A percentile compares a stretch with the other conserved stretches of the same genome.
Conservation (phyloP, 2,797 vertebrate genomes). For the Tokudaia muenninki region DNA sequence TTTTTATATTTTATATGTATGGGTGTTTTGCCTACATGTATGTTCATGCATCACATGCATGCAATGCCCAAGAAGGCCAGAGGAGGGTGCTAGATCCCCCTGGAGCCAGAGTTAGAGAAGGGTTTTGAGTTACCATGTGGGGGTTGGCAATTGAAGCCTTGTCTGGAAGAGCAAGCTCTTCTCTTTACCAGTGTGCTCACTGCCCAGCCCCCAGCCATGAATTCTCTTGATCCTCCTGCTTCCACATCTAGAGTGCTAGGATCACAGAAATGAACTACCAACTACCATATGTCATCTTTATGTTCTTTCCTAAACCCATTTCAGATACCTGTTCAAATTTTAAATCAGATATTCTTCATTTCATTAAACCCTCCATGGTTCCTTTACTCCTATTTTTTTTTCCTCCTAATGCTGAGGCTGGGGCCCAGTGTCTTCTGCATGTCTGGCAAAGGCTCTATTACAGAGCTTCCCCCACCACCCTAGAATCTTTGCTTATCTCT, state of each 20-base stretch:
- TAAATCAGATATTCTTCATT: not conserved
- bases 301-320: not conserved
- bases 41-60: not conserved
- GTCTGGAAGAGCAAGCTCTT: not conserved
- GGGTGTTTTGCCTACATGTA: not conserved
- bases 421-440: not conserved
- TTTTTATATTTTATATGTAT: not conserved
- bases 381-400: not conserved
- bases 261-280: too few relatives aligned
- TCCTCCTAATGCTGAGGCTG: not conserved
- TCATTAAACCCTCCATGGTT: not conserved
- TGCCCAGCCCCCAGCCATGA: not conserved
- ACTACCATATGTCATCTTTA: not conserved
- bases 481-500: not conserved
- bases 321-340: slow-evolving; percentile 26
- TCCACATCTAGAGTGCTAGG: not conserved
- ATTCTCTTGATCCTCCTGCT: not conserved
- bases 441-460: not conserved
- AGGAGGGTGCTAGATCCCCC: not conserved
- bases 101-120: not conserved
- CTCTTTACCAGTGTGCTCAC: not conserved
- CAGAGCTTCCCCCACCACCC: not conserved
- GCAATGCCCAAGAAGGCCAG: not conserved
- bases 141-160: not conserved
- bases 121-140: not conserved